Percentiles rank a stretch among this genome's conserved stretches.
Evolutionary conservation across 2,888 invertebrate genomes (phyloP).

Genomic region (Synergus japonicus): DNA sequence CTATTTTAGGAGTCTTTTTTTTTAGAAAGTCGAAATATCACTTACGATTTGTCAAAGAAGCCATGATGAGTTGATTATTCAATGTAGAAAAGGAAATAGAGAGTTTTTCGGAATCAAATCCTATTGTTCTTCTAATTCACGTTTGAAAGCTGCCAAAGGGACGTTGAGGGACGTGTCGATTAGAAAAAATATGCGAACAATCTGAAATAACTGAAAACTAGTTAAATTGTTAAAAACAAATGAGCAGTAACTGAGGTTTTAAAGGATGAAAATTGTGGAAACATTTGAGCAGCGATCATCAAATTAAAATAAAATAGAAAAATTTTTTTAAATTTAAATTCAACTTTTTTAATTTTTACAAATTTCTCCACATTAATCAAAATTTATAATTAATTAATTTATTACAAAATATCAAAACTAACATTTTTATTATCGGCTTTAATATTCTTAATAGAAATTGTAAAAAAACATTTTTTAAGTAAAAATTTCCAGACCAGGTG

Average conservation of each 20-base stretch:
- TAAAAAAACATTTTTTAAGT: too few relatives aligned
- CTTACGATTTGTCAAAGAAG: conserved; percentile 44
- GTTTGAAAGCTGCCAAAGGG: conserved; percentile 9
- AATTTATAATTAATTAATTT: neutral
- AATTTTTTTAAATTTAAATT: neutral
- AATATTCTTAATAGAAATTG: too few relatives aligned
- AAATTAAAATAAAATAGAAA: neutral
- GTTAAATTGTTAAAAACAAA: conserved; percentile 57
- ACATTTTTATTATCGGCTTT: too few relatives aligned
- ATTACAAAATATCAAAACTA: neutral
- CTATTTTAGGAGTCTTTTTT: neutral
- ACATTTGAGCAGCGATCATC: neutral
- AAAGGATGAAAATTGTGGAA: conserved; percentile 6
- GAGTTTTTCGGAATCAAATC: neutral
- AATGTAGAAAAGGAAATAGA: conserved; percentile 35
- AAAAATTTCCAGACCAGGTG: too few relatives aligned
- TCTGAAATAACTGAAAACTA: conserved; percentile 53
- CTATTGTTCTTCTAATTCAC: neutral
- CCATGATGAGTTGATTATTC: neutral
- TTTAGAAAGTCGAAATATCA: neutral
- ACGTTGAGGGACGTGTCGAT: neutral
- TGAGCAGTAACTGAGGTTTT: conserved; percentile 44
- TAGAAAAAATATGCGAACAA: conserved; percentile 56
- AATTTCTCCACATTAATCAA: neutral
- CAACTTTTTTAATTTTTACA: neutral